Base-by-base conservation (phyloP, 1,140 invertebrate species). In the Pogonus chalceus region DNA sequence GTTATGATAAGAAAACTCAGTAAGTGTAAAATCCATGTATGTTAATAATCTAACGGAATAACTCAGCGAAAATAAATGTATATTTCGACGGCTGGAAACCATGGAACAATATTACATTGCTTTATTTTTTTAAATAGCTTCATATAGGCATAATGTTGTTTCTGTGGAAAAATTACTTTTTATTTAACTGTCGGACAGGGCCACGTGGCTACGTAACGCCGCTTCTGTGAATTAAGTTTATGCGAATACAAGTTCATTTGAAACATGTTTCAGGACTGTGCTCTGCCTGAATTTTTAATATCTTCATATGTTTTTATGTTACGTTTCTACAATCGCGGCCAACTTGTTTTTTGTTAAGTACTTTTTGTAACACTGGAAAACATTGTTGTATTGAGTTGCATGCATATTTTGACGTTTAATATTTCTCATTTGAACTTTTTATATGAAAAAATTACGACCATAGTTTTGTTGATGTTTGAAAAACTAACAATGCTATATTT, bases 111-210 rank as follows among this genome's bases (percentile, higher is more conserved):
- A 43, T 43, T 7, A 3, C 18, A 16, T 43, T 10, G 37, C 37
- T 43, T 43, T 43, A 43, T 43, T 43, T 43, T 43, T 43, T 43
- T 43, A 43, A 43, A 43, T 43, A 43, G 37, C 37, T 43, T 43
- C 37, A 43, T 43, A 43, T 43, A 43, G 37, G 37, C 37, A 43
- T 43, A 43, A 43, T 43, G 37, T 43, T 43, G 37, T 43, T n/a
- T 43, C 37, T 43, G 7, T 43, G 37, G 7, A 43, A 43, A 43
- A 43, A 43, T 43, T 43, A 43, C 37, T 43, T 43, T 43, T 43
- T 43, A 43, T 43, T 43, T 43, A 43, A 43, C 37, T 43, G 37
- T 43, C 18, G 7, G 9, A 18, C 9, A 43, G 7, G 37, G 9
- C 18, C 37, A 43, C 18, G 37, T 43, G 37, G 37, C 37, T 10